phyloP scores from a whole-genome alignment of 1,140 invertebrate genomes.

The Diplogasteroides magnus region DNA sequence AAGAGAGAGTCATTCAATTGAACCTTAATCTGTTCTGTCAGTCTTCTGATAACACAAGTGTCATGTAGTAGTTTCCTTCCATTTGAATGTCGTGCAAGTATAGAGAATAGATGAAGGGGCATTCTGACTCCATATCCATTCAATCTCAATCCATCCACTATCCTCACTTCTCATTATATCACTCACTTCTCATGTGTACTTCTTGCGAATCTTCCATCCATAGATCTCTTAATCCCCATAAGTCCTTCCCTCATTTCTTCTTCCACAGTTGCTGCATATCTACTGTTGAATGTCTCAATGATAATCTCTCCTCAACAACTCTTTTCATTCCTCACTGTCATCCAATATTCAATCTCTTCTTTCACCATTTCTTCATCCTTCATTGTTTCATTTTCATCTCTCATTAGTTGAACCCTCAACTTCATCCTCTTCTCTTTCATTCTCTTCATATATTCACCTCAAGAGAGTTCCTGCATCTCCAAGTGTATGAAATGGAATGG shows the following conservation, averaged over 20 bases:
- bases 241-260: slow-evolving; percentile 28
- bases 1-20: slow-evolving; percentile 8
- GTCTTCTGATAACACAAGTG: neutral
- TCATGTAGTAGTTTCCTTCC: slow-evolving; percentile 20
- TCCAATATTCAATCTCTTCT: slow-evolving; percentile 25
- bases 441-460: neutral
- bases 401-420: no score
- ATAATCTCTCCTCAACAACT: neutral
- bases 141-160: neutral
- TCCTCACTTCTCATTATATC: neutral
- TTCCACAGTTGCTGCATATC: slow-evolving; percentile 26
- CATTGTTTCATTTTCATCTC: no score
- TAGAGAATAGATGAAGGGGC: slow-evolving; percentile 24
- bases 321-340: slow-evolving; percentile 16
- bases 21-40: slow-evolving; percentile 9
- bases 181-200: slow-evolving; percentile 14
- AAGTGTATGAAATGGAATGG: slow-evolving; percentile 15
- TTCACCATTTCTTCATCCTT: no score
- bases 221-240: slow-evolving; percentile 18
- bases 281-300: slow-evolving; percentile 25
- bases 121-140: slow-evolving; percentile 15
- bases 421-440: slow-evolving; percentile 1
- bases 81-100: slow-evolving; percentile 20
- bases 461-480: slow-evolving; percentile 32
- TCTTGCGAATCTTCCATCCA: slow-evolving; percentile 27